phyloP scores from a whole-genome alignment of 1,140 invertebrate genomes.

The Ylistrum balloti region DNA sequence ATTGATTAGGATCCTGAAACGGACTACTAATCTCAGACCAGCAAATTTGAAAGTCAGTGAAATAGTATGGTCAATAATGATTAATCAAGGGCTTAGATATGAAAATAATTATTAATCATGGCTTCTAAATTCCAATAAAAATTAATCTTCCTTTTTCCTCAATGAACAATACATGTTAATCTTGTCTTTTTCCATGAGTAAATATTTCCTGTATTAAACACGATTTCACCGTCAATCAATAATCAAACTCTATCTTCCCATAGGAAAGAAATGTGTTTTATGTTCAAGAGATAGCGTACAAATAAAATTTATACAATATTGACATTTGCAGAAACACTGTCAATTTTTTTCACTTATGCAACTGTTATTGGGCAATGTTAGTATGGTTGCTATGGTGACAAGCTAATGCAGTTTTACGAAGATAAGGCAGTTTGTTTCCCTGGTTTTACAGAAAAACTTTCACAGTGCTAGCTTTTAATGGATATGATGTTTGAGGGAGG shows the following conservation, averaged over 20 bases:
- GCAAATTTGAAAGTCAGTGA: no score
- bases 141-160: no score
- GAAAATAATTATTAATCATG: no score
- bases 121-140: no score
- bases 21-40: no score
- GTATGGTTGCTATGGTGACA: conserved; percentile 12
- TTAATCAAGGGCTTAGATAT: neutral
- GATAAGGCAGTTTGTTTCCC: conserved; percentile 8
- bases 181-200: no score
- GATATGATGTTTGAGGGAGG: conserved; percentile 17
- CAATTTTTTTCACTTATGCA: conserved; percentile 5
- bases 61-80: no score
- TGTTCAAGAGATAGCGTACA: conserved; percentile 1
- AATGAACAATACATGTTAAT: no score
- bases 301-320: conserved; percentile 17
- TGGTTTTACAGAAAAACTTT: conserved; percentile 26
- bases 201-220: neutral
- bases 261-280: neutral
- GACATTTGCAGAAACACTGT: conserved; percentile 4
- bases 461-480: conserved; percentile 13
- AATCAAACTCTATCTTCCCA: neutral
- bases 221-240: neutral
- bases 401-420: neutral
- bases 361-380: conserved; percentile 39
- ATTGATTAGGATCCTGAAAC: no score